phyloP scores from a whole-genome alignment of 2,113 vertebrate species.

The Anguilla japonica region DNA sequence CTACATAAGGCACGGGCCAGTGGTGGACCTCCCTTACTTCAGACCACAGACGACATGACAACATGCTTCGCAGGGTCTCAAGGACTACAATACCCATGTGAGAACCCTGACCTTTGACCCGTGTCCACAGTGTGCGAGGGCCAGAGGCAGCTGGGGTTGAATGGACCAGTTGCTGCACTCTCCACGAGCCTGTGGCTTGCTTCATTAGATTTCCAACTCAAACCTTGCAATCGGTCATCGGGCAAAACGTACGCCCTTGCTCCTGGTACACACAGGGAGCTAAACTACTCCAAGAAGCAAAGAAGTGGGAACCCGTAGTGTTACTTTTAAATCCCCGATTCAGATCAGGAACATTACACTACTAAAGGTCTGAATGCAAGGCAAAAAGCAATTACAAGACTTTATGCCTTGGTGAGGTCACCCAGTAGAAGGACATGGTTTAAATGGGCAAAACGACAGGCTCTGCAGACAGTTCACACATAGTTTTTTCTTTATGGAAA shows the following conservation, averaged over 20 bases:
- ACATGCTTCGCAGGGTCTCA: neutral
- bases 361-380: neutral
- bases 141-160: neutral
- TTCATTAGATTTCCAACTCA: neutral
- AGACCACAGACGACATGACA: neutral
- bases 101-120: neutral
- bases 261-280: neutral
- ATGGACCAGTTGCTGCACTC: neutral
- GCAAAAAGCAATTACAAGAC: neutral
- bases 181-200: neutral
- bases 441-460: neutral
- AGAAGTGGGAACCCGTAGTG: neutral
- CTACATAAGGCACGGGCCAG: neutral
- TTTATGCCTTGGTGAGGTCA: neutral
- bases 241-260: neutral
- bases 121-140: neutral
- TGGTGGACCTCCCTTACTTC: neutral
- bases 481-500: neutral
- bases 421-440: neutral
- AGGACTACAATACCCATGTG: neutral
- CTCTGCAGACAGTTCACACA: neutral
- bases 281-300: neutral
- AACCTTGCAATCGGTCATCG: neutral
- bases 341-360: neutral
- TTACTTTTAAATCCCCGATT: neutral